Conservation (phyloP, 2,888 invertebrate species). For the Habrosyne pyritoides region DNA sequence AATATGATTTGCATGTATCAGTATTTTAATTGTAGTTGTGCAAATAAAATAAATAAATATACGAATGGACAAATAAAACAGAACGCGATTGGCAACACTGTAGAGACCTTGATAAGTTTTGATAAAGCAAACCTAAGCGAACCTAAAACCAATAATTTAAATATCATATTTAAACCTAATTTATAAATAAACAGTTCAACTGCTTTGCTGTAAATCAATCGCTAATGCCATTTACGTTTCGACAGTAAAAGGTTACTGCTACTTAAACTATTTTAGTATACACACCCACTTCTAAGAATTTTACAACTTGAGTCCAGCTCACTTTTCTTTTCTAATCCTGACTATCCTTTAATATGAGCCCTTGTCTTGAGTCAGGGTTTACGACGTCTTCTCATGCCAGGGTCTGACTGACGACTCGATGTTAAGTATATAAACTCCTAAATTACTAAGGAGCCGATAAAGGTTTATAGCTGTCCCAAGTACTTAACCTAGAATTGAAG, state of each 20-base stretch:
- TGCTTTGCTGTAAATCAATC: background rate
- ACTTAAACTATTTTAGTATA: background rate
- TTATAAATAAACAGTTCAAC: background rate
- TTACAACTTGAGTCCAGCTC: background rate
- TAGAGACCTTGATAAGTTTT: no score
- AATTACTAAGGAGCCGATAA: conserved; percentile 50
- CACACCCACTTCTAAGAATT: background rate
- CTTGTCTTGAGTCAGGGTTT: conserved; percentile 11
- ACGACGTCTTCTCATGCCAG: conserved; percentile 21
- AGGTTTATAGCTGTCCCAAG: conserved; percentile 42
- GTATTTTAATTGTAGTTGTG: no score
- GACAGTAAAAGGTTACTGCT: conserved; percentile 1
- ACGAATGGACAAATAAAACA: no score
- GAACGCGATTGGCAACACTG: no score
- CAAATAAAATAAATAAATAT: no score
- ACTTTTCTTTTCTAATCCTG: background rate
- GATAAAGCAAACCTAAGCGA: no score
- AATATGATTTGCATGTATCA: no score
- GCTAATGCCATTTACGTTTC: background rate
- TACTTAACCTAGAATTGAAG: conserved; percentile 24
- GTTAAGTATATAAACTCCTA: conserved; percentile 43
- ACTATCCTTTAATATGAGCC: conserved; percentile 5
- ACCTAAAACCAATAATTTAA: background rate
- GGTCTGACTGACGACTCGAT: conserved; percentile 26
- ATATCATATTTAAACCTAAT: background rate